Evolutionary conservation across 1,140 invertebrate species (phyloP), one percentile per base, ranked within the genome.

Genomic region (Zaprionus nigranus): DNA sequence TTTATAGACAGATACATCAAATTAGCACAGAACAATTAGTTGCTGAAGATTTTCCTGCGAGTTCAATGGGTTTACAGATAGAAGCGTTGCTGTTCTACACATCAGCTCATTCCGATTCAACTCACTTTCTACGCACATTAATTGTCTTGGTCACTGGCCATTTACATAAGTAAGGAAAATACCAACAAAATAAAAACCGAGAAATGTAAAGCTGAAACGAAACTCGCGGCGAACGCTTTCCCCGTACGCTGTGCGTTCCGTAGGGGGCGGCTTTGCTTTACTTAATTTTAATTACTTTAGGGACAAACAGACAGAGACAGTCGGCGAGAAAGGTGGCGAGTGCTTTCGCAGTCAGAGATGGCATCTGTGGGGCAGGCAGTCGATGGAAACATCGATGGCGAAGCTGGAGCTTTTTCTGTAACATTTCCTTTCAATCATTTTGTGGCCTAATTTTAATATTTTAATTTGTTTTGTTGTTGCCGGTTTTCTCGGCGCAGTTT

Each of bases 381-480:
- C 64, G 66, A 75, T 68, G 78, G 30, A 28, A 56, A 56, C 60
- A 62, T 62, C 61, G 53, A 51, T 78, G 68, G 57, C 57, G 51
- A 56, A 49, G 58, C 20, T 59, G 36, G 54, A 28, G 64, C 28
- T 54, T 64, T 73, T 70, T 72, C 64, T 65, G 58, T 49, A 75
- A 75, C 84, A 90, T 88, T 90, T 88, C 78, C 84, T 82, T 90
- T 90, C 86, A 90, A 90, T 90, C 86, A 90, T 85, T 87, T 90
- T 90, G 82, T 75, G 87, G 86, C 87, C 90, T 90, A 91, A 90
- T 90, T 90, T 90, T 90, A 90, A 90, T 90, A 90, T 90, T 90
- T 90, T 90, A 90, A 90, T 90, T 88, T 88, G 85, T 88, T 88
- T 90, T 76, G 58, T 38, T 69, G 79, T 51, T 61, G 54, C 20